Conservation (phyloP, 2,888 invertebrate species). For the Oscheius sp. region DNA sequence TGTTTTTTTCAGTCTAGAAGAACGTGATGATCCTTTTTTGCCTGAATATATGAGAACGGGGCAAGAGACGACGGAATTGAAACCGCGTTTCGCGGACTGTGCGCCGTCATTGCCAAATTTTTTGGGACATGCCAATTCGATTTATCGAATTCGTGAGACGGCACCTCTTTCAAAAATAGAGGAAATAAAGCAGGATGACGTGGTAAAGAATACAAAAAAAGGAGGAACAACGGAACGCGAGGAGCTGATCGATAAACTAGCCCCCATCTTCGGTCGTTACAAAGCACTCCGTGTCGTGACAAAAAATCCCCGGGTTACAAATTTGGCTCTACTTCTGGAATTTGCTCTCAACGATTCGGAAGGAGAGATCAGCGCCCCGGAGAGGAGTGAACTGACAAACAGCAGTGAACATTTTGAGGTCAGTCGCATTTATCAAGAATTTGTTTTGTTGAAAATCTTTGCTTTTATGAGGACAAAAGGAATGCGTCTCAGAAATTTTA, state of each 20-base stretch:
- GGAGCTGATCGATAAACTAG: conserved; percentile 15
- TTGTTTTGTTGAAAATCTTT: no score
- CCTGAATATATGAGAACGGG: conserved; percentile 29
- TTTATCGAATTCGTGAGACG: conserved; percentile 8
- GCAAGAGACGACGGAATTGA: background rate
- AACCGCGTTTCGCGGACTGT: conserved; percentile 15
- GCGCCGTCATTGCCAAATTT: conserved; percentile 15
- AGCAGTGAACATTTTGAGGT: no score
- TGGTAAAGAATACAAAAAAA: no score
- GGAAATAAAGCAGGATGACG: no score
- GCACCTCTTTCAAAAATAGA: background rate
- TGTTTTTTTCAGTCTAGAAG: no score
- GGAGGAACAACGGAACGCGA: background rate
- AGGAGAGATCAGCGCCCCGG: conserved; percentile 13
- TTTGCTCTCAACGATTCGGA: conserved; percentile 25
- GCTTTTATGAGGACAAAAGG: no score
- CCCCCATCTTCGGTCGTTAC: conserved; percentile 10
- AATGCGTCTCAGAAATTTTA: no score
- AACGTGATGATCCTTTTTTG: conserved; percentile 18
- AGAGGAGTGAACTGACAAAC: background rate
- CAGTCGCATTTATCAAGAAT: no score
- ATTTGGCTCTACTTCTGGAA: conserved; percentile 36
- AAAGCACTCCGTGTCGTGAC: conserved; percentile 36
- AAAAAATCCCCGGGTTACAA: conserved; percentile 34
- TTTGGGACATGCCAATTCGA: conserved; percentile 17